These are phyloP conservation scores for Zhuqinia jingwanae DNA, from an alignment of 2,888 invertebrate species.

Conservation along the genomic window DNA sequence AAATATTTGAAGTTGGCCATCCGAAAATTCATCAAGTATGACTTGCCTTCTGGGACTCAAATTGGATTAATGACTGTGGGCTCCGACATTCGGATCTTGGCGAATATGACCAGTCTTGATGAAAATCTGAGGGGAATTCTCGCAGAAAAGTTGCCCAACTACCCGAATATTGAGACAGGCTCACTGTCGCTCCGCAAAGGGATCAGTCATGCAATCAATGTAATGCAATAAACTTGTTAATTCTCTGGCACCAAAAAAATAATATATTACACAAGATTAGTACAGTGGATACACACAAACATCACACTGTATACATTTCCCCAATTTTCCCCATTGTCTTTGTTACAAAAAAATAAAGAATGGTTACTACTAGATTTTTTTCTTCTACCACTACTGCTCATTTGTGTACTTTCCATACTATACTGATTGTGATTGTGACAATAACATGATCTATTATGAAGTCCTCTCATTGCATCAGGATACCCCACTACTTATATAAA, in stretches of 20 bases:
- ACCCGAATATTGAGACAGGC: slow-evolving; percentile 77
- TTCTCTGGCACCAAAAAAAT: slow-evolving; percentile 38
- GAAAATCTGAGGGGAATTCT: slow-evolving; percentile 73
- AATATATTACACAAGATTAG: slow-evolving; percentile 6
- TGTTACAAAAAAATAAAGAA: neutral
- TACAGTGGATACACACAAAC: neutral
- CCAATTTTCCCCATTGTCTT: slow-evolving; percentile 12
- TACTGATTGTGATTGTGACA: too few species aligned
- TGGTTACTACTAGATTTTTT: neutral
- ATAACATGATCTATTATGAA: neutral
- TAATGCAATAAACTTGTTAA: slow-evolving; percentile 78
- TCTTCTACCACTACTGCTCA: neutral
- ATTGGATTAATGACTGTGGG: slow-evolving; percentile 80
- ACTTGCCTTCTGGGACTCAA: slow-evolving; percentile 81
- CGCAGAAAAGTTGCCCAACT: slow-evolving; percentile 79
- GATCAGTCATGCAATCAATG: slow-evolving; percentile 79
- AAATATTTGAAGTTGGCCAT: slow-evolving; percentile 84
- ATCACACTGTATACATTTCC: neutral
- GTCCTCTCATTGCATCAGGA: slow-evolving; percentile 16
- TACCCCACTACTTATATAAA: neutral
- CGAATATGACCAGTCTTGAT: slow-evolving; percentile 77
- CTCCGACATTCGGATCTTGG: slow-evolving; percentile 78
- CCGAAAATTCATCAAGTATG: slow-evolving; percentile 84
- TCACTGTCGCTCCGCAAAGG: slow-evolving; percentile 78
- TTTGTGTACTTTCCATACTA: too few species aligned